Conservation (phyloP, 2,113 vertebrate species). For the Elanoides forficatus region DNA sequence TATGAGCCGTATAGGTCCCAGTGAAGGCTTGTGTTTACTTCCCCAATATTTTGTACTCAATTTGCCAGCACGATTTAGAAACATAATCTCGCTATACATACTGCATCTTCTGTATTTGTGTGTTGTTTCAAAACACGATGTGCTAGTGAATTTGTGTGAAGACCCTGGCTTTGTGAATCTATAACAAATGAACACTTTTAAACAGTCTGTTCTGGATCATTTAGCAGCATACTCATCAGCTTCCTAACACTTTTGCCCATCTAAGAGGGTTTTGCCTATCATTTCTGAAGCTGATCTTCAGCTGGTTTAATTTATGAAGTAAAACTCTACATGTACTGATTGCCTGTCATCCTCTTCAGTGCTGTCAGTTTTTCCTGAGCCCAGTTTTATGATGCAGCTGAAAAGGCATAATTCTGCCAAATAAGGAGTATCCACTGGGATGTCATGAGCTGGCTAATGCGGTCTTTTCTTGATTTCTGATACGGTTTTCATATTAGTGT, state of each 20-base stretch:
- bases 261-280: neutral
- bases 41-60: neutral
- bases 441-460: neutral
- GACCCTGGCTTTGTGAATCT: neutral
- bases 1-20: neutral
- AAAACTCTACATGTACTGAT: neutral
- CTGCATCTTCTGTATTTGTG: neutral
- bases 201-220: neutral
- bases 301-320: neutral
- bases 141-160: neutral
- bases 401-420: neutral
- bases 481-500: neutral
- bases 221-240: neutral
- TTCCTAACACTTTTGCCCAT: neutral
- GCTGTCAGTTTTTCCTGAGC: neutral
- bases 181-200: neutral
- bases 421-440: neutral
- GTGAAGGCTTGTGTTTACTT: neutral
- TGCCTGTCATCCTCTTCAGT: neutral
- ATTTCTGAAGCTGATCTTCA: neutral
- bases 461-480: neutral
- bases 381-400: neutral
- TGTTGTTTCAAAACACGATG: neutral
- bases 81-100: rapidly evolving
- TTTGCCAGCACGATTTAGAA: neutral